Evolutionary conservation across 2,888 invertebrate species (phyloP), one percentile per base, ranked within the genome.

Genomic region (Drosophila falleni): DNA sequence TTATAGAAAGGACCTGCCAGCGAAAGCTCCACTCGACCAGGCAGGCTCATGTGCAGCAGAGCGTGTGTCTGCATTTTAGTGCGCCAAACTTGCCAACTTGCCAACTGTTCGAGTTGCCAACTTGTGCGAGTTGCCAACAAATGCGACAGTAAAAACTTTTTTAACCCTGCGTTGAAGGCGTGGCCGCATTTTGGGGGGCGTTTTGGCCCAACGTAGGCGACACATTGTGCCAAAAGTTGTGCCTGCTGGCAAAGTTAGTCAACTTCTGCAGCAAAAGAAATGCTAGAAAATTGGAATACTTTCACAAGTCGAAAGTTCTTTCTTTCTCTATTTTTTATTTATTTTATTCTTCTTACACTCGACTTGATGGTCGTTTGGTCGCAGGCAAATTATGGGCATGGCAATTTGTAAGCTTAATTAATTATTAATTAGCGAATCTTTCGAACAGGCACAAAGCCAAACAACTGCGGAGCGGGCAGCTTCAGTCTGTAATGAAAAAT

Each of bases 71-170:
- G 87, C 84, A 74, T 81, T 87, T 87, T 78, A 87, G 78, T 79
- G 86, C 80, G 65, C 53, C 71, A n/a, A 72, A 79, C 53, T 74
- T 71, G 65, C 60, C 51, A 60, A 69, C 63, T 44, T 19, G 11
- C 44, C 23, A 51, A 73, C 73, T 51, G 37, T 5, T 8, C 54
- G 13, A 54, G n/a, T n/a, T 23, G 23, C 23, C 23, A 23, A 23
- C 23, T 23, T 23, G 23, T 23, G 2, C 54, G 31, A 33, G n/a
- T 55, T 55, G 68, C 73, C 69, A 55, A 73, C 78, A 87, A 87
- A 81, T 88, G 87, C 87, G 87, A 87, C 87, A 87, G 87, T 87
- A 88, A 88, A 88, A 87, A 87, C 70, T 83, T 81, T 81, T 87
- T 51, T 39, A 49, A 29, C 44, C 35, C 23, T 31, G 15, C 3